Evolutionary conservation across 2,113 vertebrate species (phyloP).

Genomic region (Hipposideros armiger): DNA sequence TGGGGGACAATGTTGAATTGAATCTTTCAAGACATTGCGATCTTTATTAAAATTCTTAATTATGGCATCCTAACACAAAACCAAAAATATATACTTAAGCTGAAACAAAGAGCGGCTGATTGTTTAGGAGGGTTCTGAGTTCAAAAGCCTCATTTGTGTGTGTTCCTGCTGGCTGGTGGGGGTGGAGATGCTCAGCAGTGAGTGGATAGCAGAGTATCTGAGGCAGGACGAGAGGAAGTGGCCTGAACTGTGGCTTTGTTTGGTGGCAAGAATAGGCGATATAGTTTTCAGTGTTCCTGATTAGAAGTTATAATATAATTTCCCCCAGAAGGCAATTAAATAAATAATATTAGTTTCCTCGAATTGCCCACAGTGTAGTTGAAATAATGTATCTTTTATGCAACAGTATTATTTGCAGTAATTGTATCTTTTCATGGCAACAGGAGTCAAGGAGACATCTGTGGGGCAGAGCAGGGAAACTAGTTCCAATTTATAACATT

Average conservation of each 20-base stretch:
- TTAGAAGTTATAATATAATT: constrained; percentile 33
- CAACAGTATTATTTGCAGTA: constrained; percentile 52
- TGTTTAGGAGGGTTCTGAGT: neutral
- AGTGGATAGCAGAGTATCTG: neutral
- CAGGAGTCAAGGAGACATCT: constrained; percentile 31
- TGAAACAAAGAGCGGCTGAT: neutral
- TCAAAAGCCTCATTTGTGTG: neutral
- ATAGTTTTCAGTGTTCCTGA: neutral
- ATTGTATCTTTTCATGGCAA: constrained; percentile 35
- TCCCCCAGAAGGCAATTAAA: neutral
- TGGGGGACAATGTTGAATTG: neutral
- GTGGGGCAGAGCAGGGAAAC: neutral
- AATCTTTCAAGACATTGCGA: neutral
- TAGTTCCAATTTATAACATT: constrained; percentile 15
- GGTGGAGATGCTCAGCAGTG: neutral
- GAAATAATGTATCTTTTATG: constrained; percentile 50
- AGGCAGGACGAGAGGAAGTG: neutral
- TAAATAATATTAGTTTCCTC: constrained; percentile 20
- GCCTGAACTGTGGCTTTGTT: neutral
- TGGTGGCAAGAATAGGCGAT: neutral
- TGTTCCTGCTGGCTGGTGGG: neutral
- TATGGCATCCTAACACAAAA: neutral
- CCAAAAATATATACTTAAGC: neutral
- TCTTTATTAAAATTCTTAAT: neutral
- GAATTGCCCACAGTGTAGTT: constrained; percentile 29